Evolutionary conservation across 2,888 invertebrate species (phyloP).

Genomic region (Plemyria rubiginata): DNA sequence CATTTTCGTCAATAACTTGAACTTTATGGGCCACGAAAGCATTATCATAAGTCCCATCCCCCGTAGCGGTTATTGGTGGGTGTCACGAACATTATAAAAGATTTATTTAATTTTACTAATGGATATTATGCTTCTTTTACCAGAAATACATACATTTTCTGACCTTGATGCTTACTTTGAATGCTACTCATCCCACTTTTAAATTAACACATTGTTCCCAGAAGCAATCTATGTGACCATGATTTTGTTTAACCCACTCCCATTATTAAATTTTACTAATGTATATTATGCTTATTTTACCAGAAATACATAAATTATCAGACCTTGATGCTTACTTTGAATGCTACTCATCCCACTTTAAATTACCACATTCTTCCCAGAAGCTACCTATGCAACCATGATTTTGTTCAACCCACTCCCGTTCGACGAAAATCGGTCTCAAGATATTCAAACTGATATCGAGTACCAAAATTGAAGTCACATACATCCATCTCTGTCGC

Average conservation of each 20-base stretch:
- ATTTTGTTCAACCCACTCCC: neutral
- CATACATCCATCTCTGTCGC: slow-evolving; percentile 11
- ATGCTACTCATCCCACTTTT: neutral
- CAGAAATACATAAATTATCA: neutral
- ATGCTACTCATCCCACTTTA: neutral
- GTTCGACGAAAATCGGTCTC: neutral
- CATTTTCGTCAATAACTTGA: slow-evolving; percentile 18
- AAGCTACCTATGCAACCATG: neutral
- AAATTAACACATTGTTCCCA: neutral
- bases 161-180: no score
- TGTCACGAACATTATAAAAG: slow-evolving; percentile 4
- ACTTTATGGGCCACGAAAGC: slow-evolving; percentile 12
- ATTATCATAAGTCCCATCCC: slow-evolving; percentile 4
- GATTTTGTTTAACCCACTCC: slow-evolving; percentile 1
- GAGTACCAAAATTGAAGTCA: slow-evolving; percentile 1
- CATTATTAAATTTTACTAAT: no score
- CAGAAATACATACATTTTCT: neutral
- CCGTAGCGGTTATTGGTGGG: neutral
- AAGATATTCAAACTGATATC: neutral
- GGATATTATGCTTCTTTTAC: neutral
- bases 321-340: no score
- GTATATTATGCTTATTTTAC: no score
- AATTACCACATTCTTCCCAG: neutral
- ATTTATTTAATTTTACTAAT: neutral
- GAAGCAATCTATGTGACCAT: neutral